Conservation (phyloP, 2,113 vertebrate species). For the Pogonocichla stellata region DNA sequence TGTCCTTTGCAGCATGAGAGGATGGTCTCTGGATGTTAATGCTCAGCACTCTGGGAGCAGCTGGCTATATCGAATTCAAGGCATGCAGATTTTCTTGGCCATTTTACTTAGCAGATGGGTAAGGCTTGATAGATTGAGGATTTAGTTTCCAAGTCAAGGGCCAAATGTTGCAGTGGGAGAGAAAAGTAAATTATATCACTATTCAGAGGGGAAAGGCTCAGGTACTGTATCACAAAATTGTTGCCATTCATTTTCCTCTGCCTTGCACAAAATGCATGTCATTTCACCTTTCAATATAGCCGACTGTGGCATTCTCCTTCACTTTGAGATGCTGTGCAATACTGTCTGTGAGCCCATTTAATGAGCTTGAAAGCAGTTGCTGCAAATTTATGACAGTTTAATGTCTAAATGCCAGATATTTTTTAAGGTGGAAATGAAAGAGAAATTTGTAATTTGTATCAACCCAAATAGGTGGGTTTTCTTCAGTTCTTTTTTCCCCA, state of each 20-base stretch:
- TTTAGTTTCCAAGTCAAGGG: conserved; percentile 70
- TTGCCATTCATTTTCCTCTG: conserved; percentile 64
- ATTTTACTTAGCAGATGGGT: conserved; percentile 73
- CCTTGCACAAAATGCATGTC: conserved; percentile 59
- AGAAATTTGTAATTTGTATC: not conserved
- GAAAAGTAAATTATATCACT: conserved; percentile 57
- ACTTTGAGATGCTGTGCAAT: conserved; percentile 51
- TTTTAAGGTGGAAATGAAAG: conserved; percentile 11
- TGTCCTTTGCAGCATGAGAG: conserved; percentile 46
- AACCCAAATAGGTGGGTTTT: not conserved
- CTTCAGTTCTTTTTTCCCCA: not conserved
- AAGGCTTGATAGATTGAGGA: conserved; percentile 71
- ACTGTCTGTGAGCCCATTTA: conserved; percentile 54
- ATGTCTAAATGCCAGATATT: conserved; percentile 38
- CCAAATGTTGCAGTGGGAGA: conserved; percentile 66
- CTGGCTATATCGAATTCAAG: conserved; percentile 65
- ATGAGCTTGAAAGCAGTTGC: conserved; percentile 64
- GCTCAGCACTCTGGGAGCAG: conserved; percentile 59
- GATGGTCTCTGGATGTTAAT: conserved; percentile 56
- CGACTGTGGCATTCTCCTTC: conserved; percentile 29
- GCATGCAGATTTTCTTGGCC: conserved; percentile 73
- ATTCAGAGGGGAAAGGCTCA: conserved; percentile 38
- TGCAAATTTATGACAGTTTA: conserved; percentile 59
- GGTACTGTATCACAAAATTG: conserved; percentile 62
- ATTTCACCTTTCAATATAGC: conserved; percentile 51